Base-by-base conservation (phyloP, 35 echinoderm and acorn worm species). In the Antedon bifida region DNA sequence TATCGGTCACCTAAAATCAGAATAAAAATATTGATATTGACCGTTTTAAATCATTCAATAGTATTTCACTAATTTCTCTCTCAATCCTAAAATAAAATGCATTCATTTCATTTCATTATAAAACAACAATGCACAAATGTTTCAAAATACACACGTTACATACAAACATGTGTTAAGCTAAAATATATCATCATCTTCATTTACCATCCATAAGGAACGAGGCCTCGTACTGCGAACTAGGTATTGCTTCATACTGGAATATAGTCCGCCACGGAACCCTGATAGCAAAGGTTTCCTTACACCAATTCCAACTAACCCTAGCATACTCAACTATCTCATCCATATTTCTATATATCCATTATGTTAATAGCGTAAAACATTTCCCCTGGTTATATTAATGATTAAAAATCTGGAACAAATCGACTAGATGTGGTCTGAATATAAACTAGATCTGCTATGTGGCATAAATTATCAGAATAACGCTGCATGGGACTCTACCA, bases 1-100 rank as follows among this genome's bases (percentile, higher is more conserved):
- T 91, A 96, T 26, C 92, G 81, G 75, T 96, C 92, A 91, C 89
- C 92, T 96, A 26, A 30, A 76, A 84, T 74, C 36, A 64, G 29
- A 74, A 78, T 29, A 26, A 30, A 30, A 5, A 26, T n/a, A n/a
- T n/a, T n/a, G n/a, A n/a, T n/a, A n/a, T n/a, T n/a, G n/a, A 73
- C n/a, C n/a, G 13, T n/a, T 14, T 73, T 14, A 13, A 14, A 73
- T 73, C n/a, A 14, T 14, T 14, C 13, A 13, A 73, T 14, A 14
- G n/a, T 13, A n/a, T 14, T 14, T 14, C 51, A 13, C n/a, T 73
- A 14, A 13, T 73, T 73, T 73, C 51, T 14, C n/a, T 13, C 13
- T 13, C n/a, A 73, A 73, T n/a, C n/a, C n/a, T 73, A 13, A 73
- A 14, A 13, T 14, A 13, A 73, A 73, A 14, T 73, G n/a, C 13